A percentile compares a stretch with the other conserved stretches of the same genome.
These are phyloP conservation scores for Elgaria multicarinata DNA, from an alignment of 2,113 vertebrate species.

Conservation along the genomic window DNA sequence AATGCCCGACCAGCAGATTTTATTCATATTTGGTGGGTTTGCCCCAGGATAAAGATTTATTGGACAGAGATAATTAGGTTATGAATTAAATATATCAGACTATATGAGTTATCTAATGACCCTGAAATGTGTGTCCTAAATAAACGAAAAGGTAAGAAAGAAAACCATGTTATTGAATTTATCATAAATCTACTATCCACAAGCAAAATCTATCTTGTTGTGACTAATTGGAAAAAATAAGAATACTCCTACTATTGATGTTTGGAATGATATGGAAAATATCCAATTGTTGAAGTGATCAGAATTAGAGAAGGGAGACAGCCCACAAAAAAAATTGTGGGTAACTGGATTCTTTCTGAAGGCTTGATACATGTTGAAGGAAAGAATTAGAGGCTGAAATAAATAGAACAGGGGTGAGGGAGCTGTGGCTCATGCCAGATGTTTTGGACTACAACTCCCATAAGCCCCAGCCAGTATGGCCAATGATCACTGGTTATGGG, in stretches of 20 bases:
- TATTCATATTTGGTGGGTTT: background rate
- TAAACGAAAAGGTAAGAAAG: background rate
- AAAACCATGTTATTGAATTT: background rate
- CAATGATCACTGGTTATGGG: too few species aligned
- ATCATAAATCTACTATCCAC: background rate
- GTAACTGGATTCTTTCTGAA: background rate
- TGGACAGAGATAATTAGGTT: conserved; percentile 12
- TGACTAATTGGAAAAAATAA: conserved; percentile 5
- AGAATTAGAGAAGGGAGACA: background rate
- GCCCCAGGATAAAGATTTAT: background rate
- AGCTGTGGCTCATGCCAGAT: too few species aligned
- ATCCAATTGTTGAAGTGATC: background rate
- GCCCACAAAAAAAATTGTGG: background rate
- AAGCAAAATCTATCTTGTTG: background rate
- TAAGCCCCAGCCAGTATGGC: too few species aligned
- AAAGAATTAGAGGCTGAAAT: background rate
- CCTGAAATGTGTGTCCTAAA: background rate
- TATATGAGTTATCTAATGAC: background rate
- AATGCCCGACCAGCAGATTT: background rate
- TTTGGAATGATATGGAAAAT: background rate
- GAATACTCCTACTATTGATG: background rate
- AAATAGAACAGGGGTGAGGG: too few species aligned
- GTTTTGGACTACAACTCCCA: too few species aligned
- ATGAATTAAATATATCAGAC: conserved; percentile 14
- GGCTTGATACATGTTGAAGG: background rate